Percentiles rank a stretch among this genome's conserved stretches.
These are phyloP conservation scores for Chloroceryle amazona DNA, from an alignment of 2,797 vertebrate genomes.

Conservation along the genomic window DNA sequence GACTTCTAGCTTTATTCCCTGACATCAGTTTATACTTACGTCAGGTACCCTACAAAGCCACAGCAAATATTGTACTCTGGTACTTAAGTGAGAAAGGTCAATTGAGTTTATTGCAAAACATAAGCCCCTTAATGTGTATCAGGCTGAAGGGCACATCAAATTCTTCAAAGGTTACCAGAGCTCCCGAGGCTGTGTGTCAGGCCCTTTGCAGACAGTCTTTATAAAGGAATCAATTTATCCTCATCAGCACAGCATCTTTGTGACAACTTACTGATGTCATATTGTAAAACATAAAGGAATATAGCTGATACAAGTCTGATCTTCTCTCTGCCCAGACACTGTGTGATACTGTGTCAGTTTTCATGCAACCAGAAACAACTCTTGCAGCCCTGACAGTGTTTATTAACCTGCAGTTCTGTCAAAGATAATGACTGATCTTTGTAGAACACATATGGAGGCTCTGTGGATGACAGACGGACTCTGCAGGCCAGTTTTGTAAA, in stretches of 20 bases:
- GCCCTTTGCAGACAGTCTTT: neutral
- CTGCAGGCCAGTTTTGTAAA: neutral
- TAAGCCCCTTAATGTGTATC: neutral
- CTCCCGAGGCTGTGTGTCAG: neutral
- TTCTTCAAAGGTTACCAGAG: neutral
- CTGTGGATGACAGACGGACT: neutral
- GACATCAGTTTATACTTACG: neutral
- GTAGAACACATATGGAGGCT: neutral
- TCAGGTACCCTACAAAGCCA: neutral
- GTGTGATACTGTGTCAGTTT: neutral
- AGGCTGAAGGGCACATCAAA: neutral
- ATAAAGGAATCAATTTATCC: neutral
- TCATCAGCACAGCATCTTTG: neutral
- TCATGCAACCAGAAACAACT: neutral
- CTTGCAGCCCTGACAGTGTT: rapidly evolving
- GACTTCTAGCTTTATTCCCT: neutral
- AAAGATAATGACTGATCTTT: neutral
- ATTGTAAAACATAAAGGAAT: neutral
- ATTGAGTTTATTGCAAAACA: neutral
- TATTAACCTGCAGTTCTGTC: neutral
- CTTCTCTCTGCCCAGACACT: neutral
- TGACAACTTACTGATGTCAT: neutral
- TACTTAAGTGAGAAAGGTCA: conserved; percentile 13
- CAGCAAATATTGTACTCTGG: neutral
- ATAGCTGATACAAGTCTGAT: neutral